Base-by-base conservation (phyloP, 2,113 vertebrate species). In the Pipra filicauda region DNA sequence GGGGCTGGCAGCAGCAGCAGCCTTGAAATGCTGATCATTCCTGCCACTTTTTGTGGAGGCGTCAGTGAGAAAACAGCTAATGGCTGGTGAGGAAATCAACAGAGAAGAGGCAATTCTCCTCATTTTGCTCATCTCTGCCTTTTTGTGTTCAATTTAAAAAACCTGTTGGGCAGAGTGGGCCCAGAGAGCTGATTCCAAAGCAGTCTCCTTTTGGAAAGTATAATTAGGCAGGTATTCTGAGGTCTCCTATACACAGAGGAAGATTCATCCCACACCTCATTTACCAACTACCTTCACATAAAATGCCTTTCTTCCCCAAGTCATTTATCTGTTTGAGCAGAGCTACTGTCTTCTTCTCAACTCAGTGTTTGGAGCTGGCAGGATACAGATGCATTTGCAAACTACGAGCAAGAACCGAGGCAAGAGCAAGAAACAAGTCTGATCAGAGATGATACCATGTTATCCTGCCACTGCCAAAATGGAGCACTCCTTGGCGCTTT, bases 21-120 rank as follows among this genome's bases (percentile, higher is more conserved):
- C 72, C 93, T 57, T 94, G 44, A 89, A 82, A 77, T 43, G 66
- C 46, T 80, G 76, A 96, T 84, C 80, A 5, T 65, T 93, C 83
- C 75, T 87, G 70, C 80, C 84, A 86, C 92, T 92, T 91, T 89
- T 82, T 93, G 91, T 87, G 79, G 82, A 86, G 93, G 85, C 19
- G 44, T 96, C 61, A 67, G 90, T 37, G 88, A 96, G 93, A 90
- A 96, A 96, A 90, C 65, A 93, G 93, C 88, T 96, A 95, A 94
- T 94, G 79, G 79, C 31, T 93, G 79, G 61, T 55, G 58, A 91
- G 44, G 69, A 93, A 96, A 89, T 61, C 83, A 69, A 71, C 66
- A 88, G 69, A 64, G 67, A 82, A 83, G 90, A 96, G 79, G 79
- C 76, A 65, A 12, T 78, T 91, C 86, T 91, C 69, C 58, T 87